Evolutionary conservation across 2,113 vertebrate genomes (phyloP).

Genomic region (Etia nguti): DNA sequence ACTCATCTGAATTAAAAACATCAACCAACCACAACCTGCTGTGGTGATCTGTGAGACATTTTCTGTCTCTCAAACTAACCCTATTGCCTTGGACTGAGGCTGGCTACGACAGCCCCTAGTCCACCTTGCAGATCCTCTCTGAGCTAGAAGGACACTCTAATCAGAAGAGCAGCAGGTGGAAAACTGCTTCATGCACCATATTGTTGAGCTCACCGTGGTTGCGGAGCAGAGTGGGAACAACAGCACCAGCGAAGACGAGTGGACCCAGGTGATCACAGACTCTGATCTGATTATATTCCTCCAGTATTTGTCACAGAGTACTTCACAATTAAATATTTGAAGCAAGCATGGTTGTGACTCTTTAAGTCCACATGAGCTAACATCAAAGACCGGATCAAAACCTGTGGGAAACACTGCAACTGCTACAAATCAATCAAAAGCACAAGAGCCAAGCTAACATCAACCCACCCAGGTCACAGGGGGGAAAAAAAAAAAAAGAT

Average conservation of each 20-base stretch:
- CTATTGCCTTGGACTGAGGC: neutral
- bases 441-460: neutral
- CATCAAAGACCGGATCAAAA: neutral
- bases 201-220: neutral
- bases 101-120: neutral
- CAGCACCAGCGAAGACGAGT: neutral
- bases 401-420: neutral
- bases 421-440: neutral
- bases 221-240: neutral
- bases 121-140: neutral
- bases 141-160: neutral
- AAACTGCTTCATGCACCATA: neutral
- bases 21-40: neutral
- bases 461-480: neutral
- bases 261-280: neutral
- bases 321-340: neutral
- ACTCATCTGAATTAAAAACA: neutral
- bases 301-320: neutral
- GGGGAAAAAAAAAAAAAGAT: neutral
- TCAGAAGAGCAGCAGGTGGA: neutral
- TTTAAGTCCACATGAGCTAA: neutral
- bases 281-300: neutral
- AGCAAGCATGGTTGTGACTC: neutral
- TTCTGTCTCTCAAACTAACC: neutral
- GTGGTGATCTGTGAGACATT: rapidly evolving